Conservation (phyloP, 2,797 vertebrate genomes). For the Enteromius radiatus region DNA sequence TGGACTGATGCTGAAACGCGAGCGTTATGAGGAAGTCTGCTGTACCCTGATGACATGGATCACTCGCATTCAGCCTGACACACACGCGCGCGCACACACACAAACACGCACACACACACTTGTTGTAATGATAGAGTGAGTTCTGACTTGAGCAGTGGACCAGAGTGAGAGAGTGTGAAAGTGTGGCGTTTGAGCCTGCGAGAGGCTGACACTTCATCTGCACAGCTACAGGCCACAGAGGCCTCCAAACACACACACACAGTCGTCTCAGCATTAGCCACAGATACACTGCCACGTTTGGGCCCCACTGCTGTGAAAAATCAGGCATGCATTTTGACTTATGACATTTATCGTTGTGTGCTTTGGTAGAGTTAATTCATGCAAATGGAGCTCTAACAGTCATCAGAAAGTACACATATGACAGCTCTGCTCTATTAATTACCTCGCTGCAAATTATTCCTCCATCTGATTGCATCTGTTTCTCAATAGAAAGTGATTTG, state of each 20-base stretch:
- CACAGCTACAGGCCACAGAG: slow-evolving; percentile 73
- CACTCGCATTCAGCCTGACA: slow-evolving; percentile 35
- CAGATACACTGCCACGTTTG: slow-evolving; percentile 31
- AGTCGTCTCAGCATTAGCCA: slow-evolving; percentile 51
- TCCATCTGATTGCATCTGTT: slow-evolving; percentile 52
- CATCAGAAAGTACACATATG: slow-evolving; percentile 45
- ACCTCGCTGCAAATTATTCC: slow-evolving; percentile 50
- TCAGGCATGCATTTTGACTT: slow-evolving; percentile 39
- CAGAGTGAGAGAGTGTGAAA: slow-evolving; percentile 78
- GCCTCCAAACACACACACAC: slow-evolving; percentile 66
- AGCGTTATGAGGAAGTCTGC: slow-evolving; percentile 54
- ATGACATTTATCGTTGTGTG: slow-evolving; percentile 39
- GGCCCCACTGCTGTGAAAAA: slow-evolving; percentile 56
- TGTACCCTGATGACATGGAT: slow-evolving; percentile 52
- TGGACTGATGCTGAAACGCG: slow-evolving; percentile 52
- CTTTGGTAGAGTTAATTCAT: slow-evolving; percentile 44
- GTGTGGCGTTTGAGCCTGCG: slow-evolving; percentile 70
- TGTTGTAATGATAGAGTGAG: slow-evolving; percentile 66
- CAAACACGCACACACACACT: slow-evolving; percentile 15
- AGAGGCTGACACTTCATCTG: slow-evolving; percentile 72
- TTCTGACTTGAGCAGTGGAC: slow-evolving; percentile 66
- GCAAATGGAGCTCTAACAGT: slow-evolving; percentile 47
- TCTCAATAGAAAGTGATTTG: slow-evolving; percentile 42
- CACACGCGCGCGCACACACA: slow-evolving; percentile 10
- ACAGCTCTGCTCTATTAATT: slow-evolving; percentile 55